Percentiles rank a stretch among this genome's conserved stretches.
phyloP scores from a whole-genome alignment of 1,140 invertebrate genomes.

The Saxidomus purpurata region DNA sequence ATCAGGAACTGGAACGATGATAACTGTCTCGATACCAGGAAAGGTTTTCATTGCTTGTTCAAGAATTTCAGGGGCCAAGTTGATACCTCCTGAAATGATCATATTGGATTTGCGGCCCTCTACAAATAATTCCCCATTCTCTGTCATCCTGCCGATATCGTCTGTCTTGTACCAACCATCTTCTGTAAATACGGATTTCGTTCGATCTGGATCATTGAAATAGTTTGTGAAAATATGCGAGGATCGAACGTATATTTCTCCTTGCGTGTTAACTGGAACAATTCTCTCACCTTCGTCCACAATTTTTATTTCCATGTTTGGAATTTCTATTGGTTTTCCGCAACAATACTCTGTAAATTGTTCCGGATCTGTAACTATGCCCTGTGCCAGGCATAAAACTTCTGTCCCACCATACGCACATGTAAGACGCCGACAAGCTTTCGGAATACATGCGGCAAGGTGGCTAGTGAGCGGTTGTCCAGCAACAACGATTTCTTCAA shows the following conservation, averaged over 20 bases:
- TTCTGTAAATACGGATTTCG: slow-evolving; percentile 15
- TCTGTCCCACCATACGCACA: slow-evolving; percentile 57
- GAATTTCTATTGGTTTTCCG: background rate
- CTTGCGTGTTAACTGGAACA: background rate
- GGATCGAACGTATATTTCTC: slow-evolving; percentile 59
- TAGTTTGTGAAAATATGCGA: slow-evolving; percentile 49
- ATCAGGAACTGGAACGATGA: slow-evolving; percentile 18
- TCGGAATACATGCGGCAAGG: slow-evolving; percentile 32
- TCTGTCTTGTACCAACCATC: slow-evolving; percentile 70
- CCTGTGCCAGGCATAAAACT: background rate
- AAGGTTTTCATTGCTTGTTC: slow-evolving; percentile 5
- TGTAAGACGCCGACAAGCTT: slow-evolving; percentile 8
- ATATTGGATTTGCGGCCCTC: background rate
- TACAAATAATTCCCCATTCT: slow-evolving; percentile 56
- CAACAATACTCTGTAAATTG: background rate
- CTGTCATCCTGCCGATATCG: slow-evolving; percentile 59
- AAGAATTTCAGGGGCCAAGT: slow-evolving; percentile 15
- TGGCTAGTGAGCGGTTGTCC: slow-evolving; percentile 5
- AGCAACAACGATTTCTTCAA: background rate
- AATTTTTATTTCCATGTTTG: slow-evolving; percentile 57
- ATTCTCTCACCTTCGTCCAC: slow-evolving; percentile 52
- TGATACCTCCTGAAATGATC: background rate
- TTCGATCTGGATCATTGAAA: slow-evolving; percentile 43
- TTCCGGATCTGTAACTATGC: background rate
- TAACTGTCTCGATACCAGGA: background rate